Evolutionary conservation across 2,797 vertebrate species (phyloP), one percentile per base, ranked within the genome.

Genomic region (Sebastes itinus): DNA sequence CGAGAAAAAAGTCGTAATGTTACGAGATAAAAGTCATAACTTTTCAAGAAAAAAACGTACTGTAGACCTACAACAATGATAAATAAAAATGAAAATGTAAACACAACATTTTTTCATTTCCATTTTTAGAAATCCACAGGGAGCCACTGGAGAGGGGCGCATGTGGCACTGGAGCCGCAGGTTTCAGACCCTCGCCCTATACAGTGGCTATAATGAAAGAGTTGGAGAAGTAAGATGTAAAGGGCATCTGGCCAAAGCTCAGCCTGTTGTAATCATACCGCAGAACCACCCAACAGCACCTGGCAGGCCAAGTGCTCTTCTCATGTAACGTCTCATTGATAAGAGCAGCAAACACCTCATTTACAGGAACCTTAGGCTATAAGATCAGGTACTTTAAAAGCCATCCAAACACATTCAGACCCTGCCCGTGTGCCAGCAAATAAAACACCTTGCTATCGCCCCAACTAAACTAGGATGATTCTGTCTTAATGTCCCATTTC

Each of bases 401-500:
- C 90, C 92, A 94, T 94, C 85, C 80, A 68, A 86, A 91, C 89
- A 90, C 88, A 94, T 92, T 92, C 92, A 78, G 87, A 89, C 84
- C 75, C 86, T 69, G 86, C 87, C 90, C 84, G 91, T 84, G 90
- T 87, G 71, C 90, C 85, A 65, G 83, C 85, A 92, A 93, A 93
- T 94, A 93, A 92, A 94, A 93, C 91, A 92, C 88, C 90, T 94
- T 89, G 88, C 87, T 92, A 93, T 93, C 85, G 54, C 86, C 88
- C 90, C 93, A 95, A 93, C 95, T 95, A 94, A 96, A 95, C 94
- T 92, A 87, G 94, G 95, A 95, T 96, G 95, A 96, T 96, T 96
- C 95, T 94, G 90, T 94, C 93, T 95, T 94, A 95, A 96, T 95
- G 95, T 95, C 92, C 94, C 94, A 95, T 96, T 96, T 94, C 94